Base-by-base conservation (phyloP, 1,140 invertebrate genomes). In the Aphelinus atriplicis region DNA sequence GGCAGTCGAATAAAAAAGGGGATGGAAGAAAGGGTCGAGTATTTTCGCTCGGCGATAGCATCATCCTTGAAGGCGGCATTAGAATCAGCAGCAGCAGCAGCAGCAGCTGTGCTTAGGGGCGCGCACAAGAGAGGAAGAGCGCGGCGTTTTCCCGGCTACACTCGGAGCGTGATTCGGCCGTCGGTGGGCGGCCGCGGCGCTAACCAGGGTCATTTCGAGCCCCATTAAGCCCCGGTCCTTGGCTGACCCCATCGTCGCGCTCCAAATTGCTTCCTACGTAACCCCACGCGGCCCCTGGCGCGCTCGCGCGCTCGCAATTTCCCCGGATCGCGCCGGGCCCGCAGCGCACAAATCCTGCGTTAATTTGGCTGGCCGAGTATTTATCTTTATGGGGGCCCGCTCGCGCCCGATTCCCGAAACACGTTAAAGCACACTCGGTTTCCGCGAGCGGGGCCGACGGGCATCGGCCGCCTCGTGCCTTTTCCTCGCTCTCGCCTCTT, bases 151-250 rank as follows among this genome's bases (percentile, higher is more conserved):
- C 26, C 26, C 26, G 26, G 26, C 26, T 26, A 26, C 26, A 26
- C 51, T 9, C 51, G 51, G 51, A 53, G 50, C 47, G 60, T 69
- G 47, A 10, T 63, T 55, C 10, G 51, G 46, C 26, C 45, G 65
- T 66, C 56, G 64, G 71, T 61, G 60, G 26, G 10, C 53, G 56
- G 46, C 5, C 26, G 6, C 55, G 48, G 48, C 69, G 75, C 64
- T 71, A 76, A 76, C 75, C 69, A 76, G 75, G 69, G 64, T 71
- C 69, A 62, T 71, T 76, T 76, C 69, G 64, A 62, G 69, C 63
- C 60, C 75, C 69, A 71, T 76, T 76, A 72, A 76, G 69, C 75
- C 69, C 61, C 68, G 45, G 7, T 42, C 60, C 60, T 26, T 26
- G 57, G 43, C 75, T 67, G 62, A 62, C 58, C 57, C 55, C 53